Evolutionary conservation across 2,888 invertebrate genomes (phyloP).

Genomic region (Apamea anceps): DNA sequence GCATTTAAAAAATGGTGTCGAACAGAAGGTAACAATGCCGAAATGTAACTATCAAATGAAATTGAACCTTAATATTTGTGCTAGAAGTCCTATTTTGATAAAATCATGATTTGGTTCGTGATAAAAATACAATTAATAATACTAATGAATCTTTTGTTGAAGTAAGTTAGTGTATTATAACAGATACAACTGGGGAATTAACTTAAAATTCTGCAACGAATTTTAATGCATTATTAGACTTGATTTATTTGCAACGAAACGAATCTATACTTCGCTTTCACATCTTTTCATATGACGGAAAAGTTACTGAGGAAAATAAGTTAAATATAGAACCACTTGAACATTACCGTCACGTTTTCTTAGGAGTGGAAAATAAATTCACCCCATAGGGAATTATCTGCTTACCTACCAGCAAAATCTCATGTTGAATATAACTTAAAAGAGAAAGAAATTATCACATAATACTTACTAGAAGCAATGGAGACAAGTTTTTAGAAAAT

Average conservation of each 20-base stretch:
- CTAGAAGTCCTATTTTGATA: slow-evolving; percentile 4
- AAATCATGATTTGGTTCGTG: neutral
- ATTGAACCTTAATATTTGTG: slow-evolving; percentile 17
- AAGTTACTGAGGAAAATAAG: slow-evolving; percentile 23
- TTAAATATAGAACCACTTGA: slow-evolving; percentile 23
- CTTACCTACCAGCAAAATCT: slow-evolving; percentile 20
- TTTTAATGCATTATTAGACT: slow-evolving; percentile 11
- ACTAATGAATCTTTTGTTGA: slow-evolving; percentile 52
- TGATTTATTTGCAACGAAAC: neutral
- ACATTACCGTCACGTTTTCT: slow-evolving; percentile 40
- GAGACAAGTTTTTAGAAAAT: slow-evolving; percentile 20
- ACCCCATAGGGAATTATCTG: slow-evolving; percentile 26
- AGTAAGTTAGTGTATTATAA: slow-evolving; percentile 42
- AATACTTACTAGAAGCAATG: neutral
- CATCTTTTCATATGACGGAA: neutral
- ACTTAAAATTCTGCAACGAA: slow-evolving; percentile 22
- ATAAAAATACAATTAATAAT: slow-evolving; percentile 49
- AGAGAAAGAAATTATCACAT: neutral
- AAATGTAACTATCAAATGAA: slow-evolving; percentile 41
- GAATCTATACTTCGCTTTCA: neutral
- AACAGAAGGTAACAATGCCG: slow-evolving; percentile 40
- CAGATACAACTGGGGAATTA: slow-evolving; percentile 4
- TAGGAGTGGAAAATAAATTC: slow-evolving; percentile 18
- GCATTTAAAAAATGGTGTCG: slow-evolving; percentile 23
- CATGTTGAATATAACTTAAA: slow-evolving; percentile 14